Conservation (phyloP, 2,113 vertebrate species). For the Mesembrinibis cayennensis region DNA sequence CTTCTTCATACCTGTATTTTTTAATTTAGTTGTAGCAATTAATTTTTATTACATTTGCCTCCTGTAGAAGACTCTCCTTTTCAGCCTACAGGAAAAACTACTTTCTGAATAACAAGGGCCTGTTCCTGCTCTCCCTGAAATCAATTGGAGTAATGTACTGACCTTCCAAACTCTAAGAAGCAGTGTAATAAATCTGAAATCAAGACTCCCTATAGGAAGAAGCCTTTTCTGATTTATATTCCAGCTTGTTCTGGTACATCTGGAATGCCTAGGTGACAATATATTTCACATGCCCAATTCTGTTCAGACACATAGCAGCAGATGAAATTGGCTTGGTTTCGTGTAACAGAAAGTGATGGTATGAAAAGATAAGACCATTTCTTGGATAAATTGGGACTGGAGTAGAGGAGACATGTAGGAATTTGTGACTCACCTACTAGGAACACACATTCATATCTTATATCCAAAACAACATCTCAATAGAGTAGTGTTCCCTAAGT, state of each 20-base stretch:
- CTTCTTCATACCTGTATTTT: not conserved
- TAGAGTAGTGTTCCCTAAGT: not conserved
- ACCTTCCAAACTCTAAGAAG: not conserved
- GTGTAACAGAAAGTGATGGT: not conserved
- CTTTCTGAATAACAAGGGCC: not conserved
- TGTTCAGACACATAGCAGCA: not conserved
- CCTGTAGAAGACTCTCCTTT: not conserved
- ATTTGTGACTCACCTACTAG: not conserved
- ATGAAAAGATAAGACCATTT: not conserved
- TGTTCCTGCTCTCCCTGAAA: not conserved
- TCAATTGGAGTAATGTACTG: not conserved
- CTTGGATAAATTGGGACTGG: not conserved
- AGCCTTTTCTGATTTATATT: slow-evolving; percentile 11
- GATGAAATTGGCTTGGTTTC: not conserved
- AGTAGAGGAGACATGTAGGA: not conserved
- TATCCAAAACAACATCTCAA: not conserved
- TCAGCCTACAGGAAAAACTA: not conserved
- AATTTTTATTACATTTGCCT: not conserved
- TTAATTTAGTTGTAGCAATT: not conserved
- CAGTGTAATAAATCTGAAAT: not conserved
- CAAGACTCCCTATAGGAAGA: not conserved
- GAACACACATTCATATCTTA: not conserved
- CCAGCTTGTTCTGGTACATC: not conserved
- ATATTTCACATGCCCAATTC: not conserved
- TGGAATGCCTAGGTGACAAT: not conserved